These are phyloP conservation scores for Ameiurus melas DNA, from an alignment of 2,113 vertebrate genomes.

Conservation along the genomic window DNA sequence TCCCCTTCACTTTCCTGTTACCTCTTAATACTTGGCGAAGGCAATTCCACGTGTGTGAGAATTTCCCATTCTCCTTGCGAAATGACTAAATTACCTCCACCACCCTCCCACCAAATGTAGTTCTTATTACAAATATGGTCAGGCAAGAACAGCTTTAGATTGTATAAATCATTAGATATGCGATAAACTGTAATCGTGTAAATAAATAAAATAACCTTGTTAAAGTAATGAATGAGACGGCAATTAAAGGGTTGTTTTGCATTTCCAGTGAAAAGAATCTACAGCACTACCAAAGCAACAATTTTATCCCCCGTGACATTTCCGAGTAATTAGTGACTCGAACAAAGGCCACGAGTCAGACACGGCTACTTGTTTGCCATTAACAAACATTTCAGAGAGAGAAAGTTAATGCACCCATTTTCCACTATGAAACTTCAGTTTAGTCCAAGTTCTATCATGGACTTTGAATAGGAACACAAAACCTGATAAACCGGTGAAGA, in stretches of 20 bases:
- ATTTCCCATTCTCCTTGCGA: not conserved
- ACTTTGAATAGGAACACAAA: too few species aligned
- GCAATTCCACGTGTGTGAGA: not conserved
- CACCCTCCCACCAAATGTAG: not conserved
- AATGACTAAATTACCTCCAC: not conserved
- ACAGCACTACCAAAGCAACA: not conserved
- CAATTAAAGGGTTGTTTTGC: not conserved
- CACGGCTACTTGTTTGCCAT: not conserved
- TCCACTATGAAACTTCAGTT: not conserved
- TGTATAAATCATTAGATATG: not conserved
- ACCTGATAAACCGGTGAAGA: not conserved
- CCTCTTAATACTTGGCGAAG: not conserved
- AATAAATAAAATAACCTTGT: too few species aligned
- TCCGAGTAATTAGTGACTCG: conserved; percentile 3
- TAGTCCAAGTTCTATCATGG: too few species aligned
- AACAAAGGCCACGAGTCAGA: not conserved
- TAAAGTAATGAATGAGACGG: not conserved
- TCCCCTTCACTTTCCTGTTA: not conserved
- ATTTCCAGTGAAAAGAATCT: not conserved
- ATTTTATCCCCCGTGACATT: not conserved
- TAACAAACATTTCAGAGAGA: not conserved
- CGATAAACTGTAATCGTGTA: not conserved
- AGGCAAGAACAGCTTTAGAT: not conserved
- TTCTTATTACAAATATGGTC: not conserved
- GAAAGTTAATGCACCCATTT: not conserved